Conservation (phyloP, 1,140 invertebrate genomes). For the Ptiloglossa arizonensis region DNA sequence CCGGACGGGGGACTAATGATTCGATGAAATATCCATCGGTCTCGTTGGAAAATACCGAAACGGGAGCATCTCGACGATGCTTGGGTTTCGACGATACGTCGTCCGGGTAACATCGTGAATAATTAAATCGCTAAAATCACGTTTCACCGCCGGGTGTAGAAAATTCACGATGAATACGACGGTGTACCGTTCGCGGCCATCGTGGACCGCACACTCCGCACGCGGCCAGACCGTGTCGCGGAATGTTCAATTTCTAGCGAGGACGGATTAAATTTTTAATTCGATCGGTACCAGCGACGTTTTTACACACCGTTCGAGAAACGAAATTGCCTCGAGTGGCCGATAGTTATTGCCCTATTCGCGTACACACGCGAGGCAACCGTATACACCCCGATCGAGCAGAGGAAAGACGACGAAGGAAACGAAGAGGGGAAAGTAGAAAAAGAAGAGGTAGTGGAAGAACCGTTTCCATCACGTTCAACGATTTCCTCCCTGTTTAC, state of each 20-base stretch:
- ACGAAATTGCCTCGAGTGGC: neutral
- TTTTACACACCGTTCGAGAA: no score
- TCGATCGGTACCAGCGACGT: neutral
- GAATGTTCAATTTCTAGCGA: neutral
- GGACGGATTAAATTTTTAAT: slow-evolving; percentile 21
- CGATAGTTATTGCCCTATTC: slow-evolving; percentile 21
- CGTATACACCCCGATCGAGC: no score
- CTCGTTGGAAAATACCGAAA: no score
- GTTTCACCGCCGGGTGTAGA: neutral
- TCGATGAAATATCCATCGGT: no score
- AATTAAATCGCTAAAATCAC: neutral
- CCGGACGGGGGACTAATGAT: no score
- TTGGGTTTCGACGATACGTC: no score
- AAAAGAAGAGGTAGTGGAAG: neutral
- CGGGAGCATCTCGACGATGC: no score
- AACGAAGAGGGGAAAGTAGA: no score
- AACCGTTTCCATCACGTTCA: slow-evolving; percentile 23
- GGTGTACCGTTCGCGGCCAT: no score
- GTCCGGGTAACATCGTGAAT: no score
- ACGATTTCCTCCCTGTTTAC: slow-evolving; percentile 25
- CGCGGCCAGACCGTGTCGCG: neutral
- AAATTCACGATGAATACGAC: slow-evolving; percentile 1
- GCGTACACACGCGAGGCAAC: neutral
- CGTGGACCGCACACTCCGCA: no score
- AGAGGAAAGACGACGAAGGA: no score